Percentiles rank a stretch among this genome's conserved stretches.
These are phyloP conservation scores for Eupithecia centaureata DNA, from an alignment of 2,888 invertebrate species.

Conservation along the genomic window DNA sequence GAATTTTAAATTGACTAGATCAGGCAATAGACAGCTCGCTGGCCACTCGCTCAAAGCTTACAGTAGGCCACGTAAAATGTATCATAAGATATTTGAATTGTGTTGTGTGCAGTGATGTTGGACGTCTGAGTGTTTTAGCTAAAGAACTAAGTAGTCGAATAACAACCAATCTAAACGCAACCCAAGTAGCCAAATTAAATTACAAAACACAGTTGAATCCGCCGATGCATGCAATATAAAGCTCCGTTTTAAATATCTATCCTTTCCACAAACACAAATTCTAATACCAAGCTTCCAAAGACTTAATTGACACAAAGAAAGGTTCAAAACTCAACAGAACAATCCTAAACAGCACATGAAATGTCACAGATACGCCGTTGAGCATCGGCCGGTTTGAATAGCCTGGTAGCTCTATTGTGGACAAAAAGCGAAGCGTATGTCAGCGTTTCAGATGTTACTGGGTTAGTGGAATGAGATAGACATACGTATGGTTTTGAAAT, in stretches of 20 bases:
- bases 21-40: too few species aligned
- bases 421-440: constrained; percentile 16
- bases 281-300: background rate
- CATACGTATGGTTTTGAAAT: background rate
- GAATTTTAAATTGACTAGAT: too few species aligned
- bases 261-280: background rate
- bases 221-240: background rate
- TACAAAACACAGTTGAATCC: background rate
- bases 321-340: background rate
- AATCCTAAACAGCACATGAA: background rate
- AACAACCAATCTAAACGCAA: background rate
- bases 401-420: constrained; percentile 20
- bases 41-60: too few species aligned
- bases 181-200: too few species aligned
- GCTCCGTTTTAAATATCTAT: background rate
- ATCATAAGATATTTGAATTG: too few species aligned
- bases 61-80: too few species aligned
- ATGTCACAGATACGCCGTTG: background rate
- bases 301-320: constrained; percentile 3
- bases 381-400: constrained; percentile 5
- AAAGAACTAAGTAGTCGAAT: background rate
- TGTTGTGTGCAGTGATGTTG: too few species aligned
- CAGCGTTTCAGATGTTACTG: constrained; percentile 18
- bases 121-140: too few species aligned
- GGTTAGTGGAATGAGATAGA: constrained; percentile 5